Conservation (phyloP, 2,888 invertebrate species). For the Eustalomyia histrio region DNA sequence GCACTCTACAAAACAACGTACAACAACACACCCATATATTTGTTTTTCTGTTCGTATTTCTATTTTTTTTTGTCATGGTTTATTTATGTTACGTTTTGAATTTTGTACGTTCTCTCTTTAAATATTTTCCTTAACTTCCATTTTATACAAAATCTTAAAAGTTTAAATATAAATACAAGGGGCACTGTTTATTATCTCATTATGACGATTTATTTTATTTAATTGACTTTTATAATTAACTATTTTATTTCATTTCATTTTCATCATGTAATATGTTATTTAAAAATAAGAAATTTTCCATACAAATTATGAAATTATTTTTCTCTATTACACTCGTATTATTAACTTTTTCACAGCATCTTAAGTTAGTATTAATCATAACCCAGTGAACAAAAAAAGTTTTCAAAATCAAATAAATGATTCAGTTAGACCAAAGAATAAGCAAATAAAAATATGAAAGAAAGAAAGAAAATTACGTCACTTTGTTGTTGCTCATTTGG, state of each 20-base stretch:
- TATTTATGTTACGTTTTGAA: not conserved
- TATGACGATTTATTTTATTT: conserved; percentile 21
- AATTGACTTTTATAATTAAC: conserved; percentile 27
- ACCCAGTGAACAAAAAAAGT: conserved; percentile 25
- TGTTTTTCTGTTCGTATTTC: not conserved
- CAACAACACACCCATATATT: not conserved
- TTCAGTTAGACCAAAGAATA: not conserved
- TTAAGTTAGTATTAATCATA: not conserved
- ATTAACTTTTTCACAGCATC: not conserved
- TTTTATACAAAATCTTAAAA: conserved; percentile 11
- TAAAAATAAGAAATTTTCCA: conserved; percentile 1
- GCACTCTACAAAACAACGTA: conserved; percentile 17
- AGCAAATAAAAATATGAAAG: not conserved
- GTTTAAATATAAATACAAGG: conserved; percentile 7
- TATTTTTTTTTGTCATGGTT: conserved; percentile 1
- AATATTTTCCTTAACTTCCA: not conserved
- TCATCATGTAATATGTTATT: not conserved
- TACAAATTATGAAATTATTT: conserved; percentile 2
- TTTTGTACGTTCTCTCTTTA: not conserved
- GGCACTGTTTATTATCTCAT: not conserved
- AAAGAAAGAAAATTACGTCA: not conserved
- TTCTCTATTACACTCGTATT: not conserved
- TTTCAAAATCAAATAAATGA: conserved; percentile 1
- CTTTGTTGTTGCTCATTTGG: not conserved
- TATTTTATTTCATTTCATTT: not conserved